Conservation (phyloP, 1,140 invertebrate genomes). For the Bombus balteatus region DNA sequence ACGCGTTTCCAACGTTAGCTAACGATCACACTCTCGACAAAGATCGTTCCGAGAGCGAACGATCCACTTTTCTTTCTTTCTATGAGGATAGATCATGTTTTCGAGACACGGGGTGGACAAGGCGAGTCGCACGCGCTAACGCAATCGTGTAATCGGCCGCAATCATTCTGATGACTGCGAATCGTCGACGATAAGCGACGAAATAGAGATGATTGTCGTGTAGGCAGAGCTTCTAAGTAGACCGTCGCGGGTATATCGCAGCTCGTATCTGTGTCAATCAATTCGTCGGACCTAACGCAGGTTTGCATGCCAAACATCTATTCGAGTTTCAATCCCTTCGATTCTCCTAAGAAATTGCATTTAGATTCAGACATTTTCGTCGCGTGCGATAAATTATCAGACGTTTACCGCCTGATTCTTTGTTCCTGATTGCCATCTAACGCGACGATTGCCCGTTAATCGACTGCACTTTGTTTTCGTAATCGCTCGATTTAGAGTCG, state of each 20-base stretch:
- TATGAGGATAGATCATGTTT: neutral
- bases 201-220: slow-evolving; percentile 81
- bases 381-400: neutral
- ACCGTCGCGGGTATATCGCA: slow-evolving; percentile 67
- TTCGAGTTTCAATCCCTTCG: neutral
- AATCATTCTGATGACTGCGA: slow-evolving; percentile 81
- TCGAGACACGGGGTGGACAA: slow-evolving; percentile 33
- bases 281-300: slow-evolving; percentile 50
- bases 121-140: slow-evolving; percentile 70
- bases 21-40: neutral
- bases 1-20: neutral
- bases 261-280: slow-evolving; percentile 77
- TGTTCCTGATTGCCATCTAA: neutral
- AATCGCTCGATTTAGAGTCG: neutral
- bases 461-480: neutral
- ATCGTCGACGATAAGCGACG: slow-evolving; percentile 76
- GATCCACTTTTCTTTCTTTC: neutral
- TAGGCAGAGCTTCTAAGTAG: slow-evolving; percentile 78
- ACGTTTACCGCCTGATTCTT: neutral
- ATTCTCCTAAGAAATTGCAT: neutral
- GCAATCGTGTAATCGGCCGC: slow-evolving; percentile 80
- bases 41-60: neutral
- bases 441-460: slow-evolving; percentile 4
- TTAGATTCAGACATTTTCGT: neutral
- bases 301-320: slow-evolving; percentile 26